Percentiles rank a stretch among this genome's conserved stretches.
Conservation (phyloP, 2,888 invertebrate genomes). For the Aromia moschata region DNA sequence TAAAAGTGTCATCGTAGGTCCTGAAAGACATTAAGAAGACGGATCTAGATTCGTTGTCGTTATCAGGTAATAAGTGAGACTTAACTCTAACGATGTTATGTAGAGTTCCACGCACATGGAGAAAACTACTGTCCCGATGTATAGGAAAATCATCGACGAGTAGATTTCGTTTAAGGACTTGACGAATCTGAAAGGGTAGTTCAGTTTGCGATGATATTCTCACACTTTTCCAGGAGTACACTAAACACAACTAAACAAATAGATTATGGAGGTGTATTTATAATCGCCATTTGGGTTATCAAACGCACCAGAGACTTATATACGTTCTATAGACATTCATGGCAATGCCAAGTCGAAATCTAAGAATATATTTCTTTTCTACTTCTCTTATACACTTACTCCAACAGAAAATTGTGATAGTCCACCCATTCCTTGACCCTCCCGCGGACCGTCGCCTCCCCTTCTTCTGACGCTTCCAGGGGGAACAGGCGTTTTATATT, state of each 20-base stretch:
- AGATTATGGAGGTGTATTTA: not conserved
- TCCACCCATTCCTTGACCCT: too few relatives aligned
- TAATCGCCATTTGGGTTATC: not conserved
- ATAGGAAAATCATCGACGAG: constrained; percentile 3
- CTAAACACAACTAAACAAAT: not conserved
- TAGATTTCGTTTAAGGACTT: constrained; percentile 3
- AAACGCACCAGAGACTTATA: not conserved
- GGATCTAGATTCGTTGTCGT: not conserved
- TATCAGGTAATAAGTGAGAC: not conserved
- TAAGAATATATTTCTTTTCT: too few relatives aligned
- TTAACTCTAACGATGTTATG: constrained; percentile 9
- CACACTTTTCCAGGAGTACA: not conserved
- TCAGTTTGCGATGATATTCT: not conserved
- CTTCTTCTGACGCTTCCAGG: not conserved
- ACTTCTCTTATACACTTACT: constrained; percentile 6
- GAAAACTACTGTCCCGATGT: constrained; percentile 3
- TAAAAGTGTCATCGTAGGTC: not conserved
- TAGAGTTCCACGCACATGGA: constrained; percentile 13
- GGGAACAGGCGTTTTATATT: not conserved
- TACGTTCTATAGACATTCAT: not conserved
- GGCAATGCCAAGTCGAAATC: not conserved
- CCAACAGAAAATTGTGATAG: constrained; percentile 25
- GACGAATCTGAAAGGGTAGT: constrained; percentile 13
- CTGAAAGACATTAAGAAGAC: constrained; percentile 2
- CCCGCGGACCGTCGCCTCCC: constrained; percentile 10